Evolutionary conservation across 2,113 vertebrate genomes (phyloP).

Genomic region (Apeltes quadracus): DNA sequence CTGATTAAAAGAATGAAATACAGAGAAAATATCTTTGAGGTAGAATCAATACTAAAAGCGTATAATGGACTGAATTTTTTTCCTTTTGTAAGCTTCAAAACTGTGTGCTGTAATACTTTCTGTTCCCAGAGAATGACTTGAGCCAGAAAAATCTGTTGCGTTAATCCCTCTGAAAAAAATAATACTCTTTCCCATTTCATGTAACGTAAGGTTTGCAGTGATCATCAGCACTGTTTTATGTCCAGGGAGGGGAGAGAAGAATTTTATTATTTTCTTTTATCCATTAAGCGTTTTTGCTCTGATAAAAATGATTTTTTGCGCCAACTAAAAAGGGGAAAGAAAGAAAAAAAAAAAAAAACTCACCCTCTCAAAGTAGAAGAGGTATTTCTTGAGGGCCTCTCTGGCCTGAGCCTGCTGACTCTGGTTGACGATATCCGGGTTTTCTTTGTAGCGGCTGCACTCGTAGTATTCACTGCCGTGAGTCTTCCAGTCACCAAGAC

Average conservation of each 20-base stretch:
- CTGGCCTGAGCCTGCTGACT: constrained; percentile 99
- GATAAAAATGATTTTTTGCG: background rate
- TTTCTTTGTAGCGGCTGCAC: constrained; percentile 99
- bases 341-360: constrained; percentile 52
- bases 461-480: constrained; percentile 99
- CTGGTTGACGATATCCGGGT: constrained; percentile 99
- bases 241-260: background rate
- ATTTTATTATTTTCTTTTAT: background rate
- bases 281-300: background rate
- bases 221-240: background rate
- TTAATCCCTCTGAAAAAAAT: background rate
- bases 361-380: constrained; percentile 99
- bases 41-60: background rate
- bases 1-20: background rate
- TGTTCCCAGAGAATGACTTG: background rate
- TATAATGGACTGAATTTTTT: background rate
- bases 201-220: background rate
- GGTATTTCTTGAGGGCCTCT: constrained; percentile 99
- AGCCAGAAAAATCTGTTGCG: background rate
- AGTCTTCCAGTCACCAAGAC: constrained; percentile 99
- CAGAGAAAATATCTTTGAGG: background rate
- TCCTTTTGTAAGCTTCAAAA: background rate
- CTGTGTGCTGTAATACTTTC: background rate
- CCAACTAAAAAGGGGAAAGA: background rate
- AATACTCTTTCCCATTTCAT: background rate